Evolutionary conservation across 2,888 invertebrate species (phyloP).

Genomic region (Hedychridium roseum): DNA sequence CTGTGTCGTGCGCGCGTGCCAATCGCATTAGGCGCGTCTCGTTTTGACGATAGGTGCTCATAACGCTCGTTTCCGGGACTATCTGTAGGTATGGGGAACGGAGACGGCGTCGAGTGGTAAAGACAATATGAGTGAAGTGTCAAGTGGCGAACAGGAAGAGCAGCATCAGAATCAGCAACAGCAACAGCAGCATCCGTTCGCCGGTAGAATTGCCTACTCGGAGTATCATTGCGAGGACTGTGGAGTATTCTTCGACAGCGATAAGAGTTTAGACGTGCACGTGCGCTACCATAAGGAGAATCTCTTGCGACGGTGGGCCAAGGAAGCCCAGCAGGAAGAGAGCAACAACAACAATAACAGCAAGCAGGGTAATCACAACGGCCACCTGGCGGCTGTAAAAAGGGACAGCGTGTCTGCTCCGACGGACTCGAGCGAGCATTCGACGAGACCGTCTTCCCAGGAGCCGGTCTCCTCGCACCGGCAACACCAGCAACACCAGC

Average conservation of each 20-base stretch:
- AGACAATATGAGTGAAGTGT: slow-evolving; percentile 59
- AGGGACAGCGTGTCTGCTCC: slow-evolving; percentile 67
- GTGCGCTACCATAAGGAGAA: slow-evolving; percentile 83
- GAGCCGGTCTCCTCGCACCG: slow-evolving; percentile 64
- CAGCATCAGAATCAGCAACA: slow-evolving; percentile 49
- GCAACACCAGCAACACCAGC: slow-evolving; percentile 35
- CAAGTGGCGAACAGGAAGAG: slow-evolving; percentile 47
- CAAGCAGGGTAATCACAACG: slow-evolving; percentile 59
- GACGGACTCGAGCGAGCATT: slow-evolving; percentile 77
- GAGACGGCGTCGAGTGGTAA: no score
- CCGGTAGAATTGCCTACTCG: slow-evolving; percentile 56
- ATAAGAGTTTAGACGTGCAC: slow-evolving; percentile 81
- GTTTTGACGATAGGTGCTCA: no score
- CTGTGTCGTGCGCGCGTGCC: no score
- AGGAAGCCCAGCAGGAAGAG: slow-evolving; percentile 68
- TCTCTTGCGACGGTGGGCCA: slow-evolving; percentile 77
- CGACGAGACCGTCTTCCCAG: slow-evolving; percentile 67
- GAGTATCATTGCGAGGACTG: slow-evolving; percentile 80
- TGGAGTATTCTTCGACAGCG: slow-evolving; percentile 77
- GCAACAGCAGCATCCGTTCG: slow-evolving; percentile 67
- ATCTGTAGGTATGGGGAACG: no score
- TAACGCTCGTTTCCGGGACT: no score
- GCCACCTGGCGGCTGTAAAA: slow-evolving; percentile 68
- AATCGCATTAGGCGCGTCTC: no score
- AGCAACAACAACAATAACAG: slow-evolving; percentile 74